These are phyloP conservation scores for Dynastes tityus DNA, from an alignment of 2,888 invertebrate genomes.

Conservation along the genomic window DNA sequence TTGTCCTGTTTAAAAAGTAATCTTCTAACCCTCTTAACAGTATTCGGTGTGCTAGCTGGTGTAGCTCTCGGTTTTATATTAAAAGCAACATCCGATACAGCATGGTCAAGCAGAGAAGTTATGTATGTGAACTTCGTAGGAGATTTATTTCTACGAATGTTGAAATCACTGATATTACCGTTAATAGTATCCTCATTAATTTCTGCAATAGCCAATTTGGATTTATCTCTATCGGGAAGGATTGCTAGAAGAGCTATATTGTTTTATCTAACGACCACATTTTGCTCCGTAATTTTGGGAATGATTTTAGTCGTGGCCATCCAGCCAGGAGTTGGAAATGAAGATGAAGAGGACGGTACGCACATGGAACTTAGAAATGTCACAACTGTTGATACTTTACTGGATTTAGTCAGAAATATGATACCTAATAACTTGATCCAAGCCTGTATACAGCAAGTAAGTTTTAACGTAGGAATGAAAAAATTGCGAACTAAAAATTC, in stretches of 20 bases:
- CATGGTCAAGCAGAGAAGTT: conserved; percentile 75
- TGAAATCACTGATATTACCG: conserved; percentile 83
- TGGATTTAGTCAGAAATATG: conserved; percentile 82
- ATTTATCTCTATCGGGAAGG: conserved; percentile 77
- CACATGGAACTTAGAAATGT: conserved; percentile 68
- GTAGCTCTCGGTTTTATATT: conserved; percentile 72
- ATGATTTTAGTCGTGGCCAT: conserved; percentile 80
- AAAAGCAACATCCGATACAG: conserved; percentile 64
- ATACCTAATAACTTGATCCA: conserved; percentile 80
- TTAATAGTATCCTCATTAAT: conserved; percentile 80
- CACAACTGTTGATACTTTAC: conserved; percentile 79
- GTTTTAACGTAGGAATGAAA: conserved; percentile 54
- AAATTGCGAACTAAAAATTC: background rate
- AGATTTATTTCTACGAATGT: conserved; percentile 82
- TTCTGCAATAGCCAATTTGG: conserved; percentile 80
- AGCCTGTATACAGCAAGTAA: conserved; percentile 75
- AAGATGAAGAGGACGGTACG: conserved; percentile 55
- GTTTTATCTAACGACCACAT: conserved; percentile 81
- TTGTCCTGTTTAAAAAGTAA: conserved; percentile 68
- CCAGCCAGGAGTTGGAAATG: conserved; percentile 73
- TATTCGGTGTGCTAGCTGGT: conserved; percentile 74
- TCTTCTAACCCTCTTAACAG: conserved; percentile 75
- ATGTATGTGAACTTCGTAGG: conserved; percentile 82
- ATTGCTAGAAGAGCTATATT: conserved; percentile 79
- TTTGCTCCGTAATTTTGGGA: conserved; percentile 80